phyloP scores from a whole-genome alignment of 2,888 invertebrate genomes.

The Sminthurinus aureus region DNA sequence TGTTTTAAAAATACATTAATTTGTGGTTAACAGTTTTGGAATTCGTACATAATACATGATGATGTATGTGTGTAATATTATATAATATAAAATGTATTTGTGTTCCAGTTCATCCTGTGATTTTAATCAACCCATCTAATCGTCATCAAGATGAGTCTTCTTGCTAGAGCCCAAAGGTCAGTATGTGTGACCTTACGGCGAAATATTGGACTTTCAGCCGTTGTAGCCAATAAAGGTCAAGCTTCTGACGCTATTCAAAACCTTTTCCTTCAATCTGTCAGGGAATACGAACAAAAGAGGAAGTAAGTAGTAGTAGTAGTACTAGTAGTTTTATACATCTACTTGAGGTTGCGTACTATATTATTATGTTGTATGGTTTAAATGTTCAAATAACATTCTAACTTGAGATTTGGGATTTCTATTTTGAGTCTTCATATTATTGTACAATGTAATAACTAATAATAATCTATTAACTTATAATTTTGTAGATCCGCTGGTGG shows the following conservation, averaged over 20 bases:
- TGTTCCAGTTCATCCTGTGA: neutral
- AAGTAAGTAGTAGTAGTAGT: too few species aligned
- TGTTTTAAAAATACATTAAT: neutral
- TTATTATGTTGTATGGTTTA: too few species aligned
- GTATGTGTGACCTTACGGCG: conserved; percentile 63
- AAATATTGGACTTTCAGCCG: conserved; percentile 77
- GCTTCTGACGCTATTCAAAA: conserved; percentile 91
- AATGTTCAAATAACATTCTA: too few species aligned
- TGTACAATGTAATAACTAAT: neutral
- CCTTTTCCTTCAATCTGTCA: conserved; percentile 89
- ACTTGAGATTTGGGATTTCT: too few species aligned
- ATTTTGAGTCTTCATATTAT: too few species aligned
- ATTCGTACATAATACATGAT: neutral
- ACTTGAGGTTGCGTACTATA: too few species aligned
- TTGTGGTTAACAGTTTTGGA: neutral
- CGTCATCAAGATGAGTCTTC: conserved; percentile 53
- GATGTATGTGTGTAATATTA: neutral
- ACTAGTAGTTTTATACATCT: too few species aligned
- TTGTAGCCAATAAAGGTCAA: conserved; percentile 68
- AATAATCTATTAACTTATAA: too few species aligned
- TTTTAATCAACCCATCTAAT: neutral
- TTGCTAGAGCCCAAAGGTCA: conserved; percentile 50
- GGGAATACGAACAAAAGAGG: conserved; percentile 87
- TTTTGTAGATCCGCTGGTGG: conserved; percentile 71
- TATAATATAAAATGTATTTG: neutral